Conservation (phyloP, 2,888 invertebrate genomes). For the Antheraea yamamai region DNA sequence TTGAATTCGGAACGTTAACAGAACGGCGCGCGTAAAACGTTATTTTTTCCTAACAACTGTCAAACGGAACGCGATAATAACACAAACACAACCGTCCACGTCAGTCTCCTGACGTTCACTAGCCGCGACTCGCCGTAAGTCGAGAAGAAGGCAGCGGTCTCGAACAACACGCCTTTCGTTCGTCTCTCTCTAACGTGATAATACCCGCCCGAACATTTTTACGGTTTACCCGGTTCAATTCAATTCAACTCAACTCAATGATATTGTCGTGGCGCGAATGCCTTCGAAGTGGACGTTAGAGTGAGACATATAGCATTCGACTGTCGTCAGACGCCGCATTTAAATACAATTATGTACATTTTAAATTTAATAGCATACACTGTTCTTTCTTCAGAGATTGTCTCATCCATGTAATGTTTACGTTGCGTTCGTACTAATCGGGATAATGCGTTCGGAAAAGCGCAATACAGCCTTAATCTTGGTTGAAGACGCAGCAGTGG, state of each 20-base stretch:
- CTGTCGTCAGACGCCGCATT: slow-evolving; percentile 19
- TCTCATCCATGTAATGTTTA: slow-evolving; percentile 43
- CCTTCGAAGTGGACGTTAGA: slow-evolving; percentile 79
- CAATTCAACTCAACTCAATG: slow-evolving; percentile 78
- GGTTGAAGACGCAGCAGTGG: slow-evolving; percentile 72
- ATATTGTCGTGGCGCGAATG: slow-evolving; percentile 76
- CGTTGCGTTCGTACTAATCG: slow-evolving; percentile 59
- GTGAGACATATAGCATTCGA: slow-evolving; percentile 66
- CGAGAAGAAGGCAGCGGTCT: slow-evolving; percentile 82
- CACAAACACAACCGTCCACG: slow-evolving; percentile 71
- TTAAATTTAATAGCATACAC: slow-evolving; percentile 2
- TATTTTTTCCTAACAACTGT: slow-evolving; percentile 65
- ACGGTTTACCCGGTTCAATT: slow-evolving; percentile 81
- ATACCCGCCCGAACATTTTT: slow-evolving; percentile 80
- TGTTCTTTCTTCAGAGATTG: slow-evolving; percentile 28
- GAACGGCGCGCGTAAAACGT: slow-evolving; percentile 66
- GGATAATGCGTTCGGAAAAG: slow-evolving; percentile 69
- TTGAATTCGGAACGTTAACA: slow-evolving; percentile 58
- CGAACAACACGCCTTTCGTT: slow-evolving; percentile 79
- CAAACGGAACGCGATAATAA: slow-evolving; percentile 56
- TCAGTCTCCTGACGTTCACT: slow-evolving; percentile 79
- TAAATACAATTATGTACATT: not conserved
- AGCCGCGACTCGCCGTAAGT: slow-evolving; percentile 77
- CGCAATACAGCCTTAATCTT: slow-evolving; percentile 78
- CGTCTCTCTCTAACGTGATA: slow-evolving; percentile 77